Percentiles rank a stretch among this genome's conserved stretches.
Conservation (phyloP, 92 coral and sea anemone genomes). For the Porites divaricata region DNA sequence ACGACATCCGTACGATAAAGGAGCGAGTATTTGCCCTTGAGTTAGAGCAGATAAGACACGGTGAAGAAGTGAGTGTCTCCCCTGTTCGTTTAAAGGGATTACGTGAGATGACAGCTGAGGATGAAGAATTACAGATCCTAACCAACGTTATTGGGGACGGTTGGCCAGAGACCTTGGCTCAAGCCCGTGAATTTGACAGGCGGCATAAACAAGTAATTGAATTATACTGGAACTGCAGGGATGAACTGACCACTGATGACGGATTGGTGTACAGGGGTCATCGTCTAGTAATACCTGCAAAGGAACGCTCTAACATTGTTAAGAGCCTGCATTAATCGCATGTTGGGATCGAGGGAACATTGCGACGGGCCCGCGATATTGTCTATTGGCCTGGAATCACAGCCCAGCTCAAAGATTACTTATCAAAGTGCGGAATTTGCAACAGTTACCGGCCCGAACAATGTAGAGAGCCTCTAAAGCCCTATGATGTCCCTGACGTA, state of each 20-base stretch:
- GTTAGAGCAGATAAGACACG: slow-evolving; percentile 38
- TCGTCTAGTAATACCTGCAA: slow-evolving; percentile 36
- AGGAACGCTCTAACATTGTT: too few species aligned
- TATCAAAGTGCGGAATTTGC: too few species aligned
- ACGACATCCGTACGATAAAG: slow-evolving; percentile 9
- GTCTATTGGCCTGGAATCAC: too few species aligned
- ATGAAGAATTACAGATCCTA: slow-evolving; percentile 42
- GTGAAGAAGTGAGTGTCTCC: slow-evolving; percentile 23
- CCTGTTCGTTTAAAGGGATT: slow-evolving; percentile 11
- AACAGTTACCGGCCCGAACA: too few species aligned
- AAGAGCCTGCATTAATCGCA: too few species aligned
- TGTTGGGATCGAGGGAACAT: too few species aligned
- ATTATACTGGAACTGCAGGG: slow-evolving; percentile 48
- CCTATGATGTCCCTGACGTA: too few species aligned
- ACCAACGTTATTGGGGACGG: slow-evolving; percentile 25
- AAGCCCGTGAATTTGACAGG: slow-evolving; percentile 31
- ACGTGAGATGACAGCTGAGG: slow-evolving; percentile 28
- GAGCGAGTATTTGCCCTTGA: slow-evolving; percentile 29
- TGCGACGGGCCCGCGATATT: too few species aligned
- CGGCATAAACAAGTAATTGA: slow-evolving; percentile 26
- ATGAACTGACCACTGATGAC: slow-evolving; percentile 54
- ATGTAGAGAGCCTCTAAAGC: too few species aligned
- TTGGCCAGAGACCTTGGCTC: slow-evolving; percentile 41
- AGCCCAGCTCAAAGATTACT: too few species aligned
- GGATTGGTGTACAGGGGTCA: slow-evolving; percentile 48